A percentile compares a stretch with the other conserved stretches of the same genome.
Conservation (phyloP, 2,113 vertebrate species). For the Nansenia antarctica region DNA sequence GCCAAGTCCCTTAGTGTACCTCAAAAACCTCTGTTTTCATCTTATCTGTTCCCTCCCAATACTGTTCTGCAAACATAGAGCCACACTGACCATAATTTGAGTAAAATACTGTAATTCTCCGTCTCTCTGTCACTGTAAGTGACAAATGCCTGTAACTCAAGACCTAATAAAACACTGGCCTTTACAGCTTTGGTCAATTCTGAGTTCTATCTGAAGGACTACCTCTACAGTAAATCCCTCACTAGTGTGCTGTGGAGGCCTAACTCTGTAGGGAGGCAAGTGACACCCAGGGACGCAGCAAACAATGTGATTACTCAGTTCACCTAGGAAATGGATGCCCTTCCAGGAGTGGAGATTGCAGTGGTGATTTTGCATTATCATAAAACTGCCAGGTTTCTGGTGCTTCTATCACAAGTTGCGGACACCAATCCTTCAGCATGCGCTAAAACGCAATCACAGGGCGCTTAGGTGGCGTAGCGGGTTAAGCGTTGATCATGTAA, state of each 20-base stretch:
- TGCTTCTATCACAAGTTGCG: background rate
- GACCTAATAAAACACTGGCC: background rate
- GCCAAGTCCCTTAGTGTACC: background rate
- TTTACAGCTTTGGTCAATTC: background rate
- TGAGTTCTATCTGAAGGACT: background rate
- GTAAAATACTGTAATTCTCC: background rate
- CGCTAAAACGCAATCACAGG: background rate
- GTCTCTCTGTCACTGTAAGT: background rate
- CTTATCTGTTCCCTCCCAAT: background rate
- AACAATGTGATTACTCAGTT: constrained; percentile 13
- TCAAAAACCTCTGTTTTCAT: background rate
- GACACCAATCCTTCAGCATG: background rate
- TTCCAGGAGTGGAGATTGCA: constrained; percentile 4
- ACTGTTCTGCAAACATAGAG: background rate
- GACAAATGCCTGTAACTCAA: background rate
- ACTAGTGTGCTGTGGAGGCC: background rate
- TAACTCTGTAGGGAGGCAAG: background rate
- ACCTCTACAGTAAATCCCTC: background rate
- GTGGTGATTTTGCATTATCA: background rate
- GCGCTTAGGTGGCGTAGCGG: no score
- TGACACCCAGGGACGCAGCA: constrained; percentile 1
- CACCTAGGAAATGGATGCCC: constrained; percentile 13
- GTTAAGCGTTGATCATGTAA: no score
- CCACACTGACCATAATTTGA: background rate
- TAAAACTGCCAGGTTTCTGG: constrained; percentile 3